phyloP scores from a whole-genome alignment of 2,888 invertebrate genomes.

The Noctua janthe region DNA sequence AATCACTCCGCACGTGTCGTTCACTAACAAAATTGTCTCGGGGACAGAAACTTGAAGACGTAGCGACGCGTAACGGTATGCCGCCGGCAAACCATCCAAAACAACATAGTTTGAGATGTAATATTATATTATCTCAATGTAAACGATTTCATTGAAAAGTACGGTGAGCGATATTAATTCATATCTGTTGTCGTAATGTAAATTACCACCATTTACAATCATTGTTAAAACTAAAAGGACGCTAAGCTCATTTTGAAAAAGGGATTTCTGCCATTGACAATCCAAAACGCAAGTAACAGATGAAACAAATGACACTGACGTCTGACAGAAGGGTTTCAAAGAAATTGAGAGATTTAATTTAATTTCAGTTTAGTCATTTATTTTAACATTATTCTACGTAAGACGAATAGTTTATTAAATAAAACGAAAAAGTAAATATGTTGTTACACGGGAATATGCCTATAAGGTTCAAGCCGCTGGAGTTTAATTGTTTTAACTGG shows the following conservation, averaged over 20 bases:
- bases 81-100: too few relatives aligned
- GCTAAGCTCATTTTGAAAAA: not conserved
- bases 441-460: constrained; percentile 78
- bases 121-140: too few relatives aligned
- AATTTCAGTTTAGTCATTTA: constrained; percentile 8
- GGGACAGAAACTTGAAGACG: too few relatives aligned
- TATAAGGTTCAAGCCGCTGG: constrained; percentile 81
- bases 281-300: not conserved
- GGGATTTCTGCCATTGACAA: not conserved
- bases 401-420: not conserved
- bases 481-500: constrained; percentile 91
- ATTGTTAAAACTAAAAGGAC: not conserved
- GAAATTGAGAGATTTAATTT: not conserved
- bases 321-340: not conserved
- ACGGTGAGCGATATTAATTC: too few relatives aligned
- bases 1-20: too few relatives aligned
- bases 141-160: too few relatives aligned
- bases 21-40: too few relatives aligned
- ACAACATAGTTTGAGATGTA: too few relatives aligned
- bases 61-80: too few relatives aligned
- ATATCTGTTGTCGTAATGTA: too few relatives aligned
- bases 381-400: not conserved
- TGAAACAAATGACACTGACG: constrained; percentile 14
- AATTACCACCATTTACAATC: too few relatives aligned
- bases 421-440: constrained; percentile 64